Evolutionary conservation across 2,113 vertebrate genomes (phyloP).

Genomic region (Syngnathus typhle): DNA sequence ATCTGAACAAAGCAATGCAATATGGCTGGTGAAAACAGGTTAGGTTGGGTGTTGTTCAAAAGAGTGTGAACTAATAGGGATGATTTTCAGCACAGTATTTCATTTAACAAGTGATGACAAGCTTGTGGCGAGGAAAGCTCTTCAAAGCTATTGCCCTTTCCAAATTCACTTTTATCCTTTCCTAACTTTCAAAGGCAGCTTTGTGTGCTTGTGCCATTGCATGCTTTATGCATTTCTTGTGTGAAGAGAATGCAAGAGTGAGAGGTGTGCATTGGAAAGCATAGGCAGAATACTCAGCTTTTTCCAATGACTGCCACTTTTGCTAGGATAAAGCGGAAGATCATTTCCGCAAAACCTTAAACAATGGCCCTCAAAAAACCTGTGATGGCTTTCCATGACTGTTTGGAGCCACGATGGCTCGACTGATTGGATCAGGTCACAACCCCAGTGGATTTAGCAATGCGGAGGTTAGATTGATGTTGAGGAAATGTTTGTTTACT

Average conservation of each 20-base stretch:
- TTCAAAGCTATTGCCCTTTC: conserved; percentile 14
- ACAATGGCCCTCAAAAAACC: too few relatives aligned
- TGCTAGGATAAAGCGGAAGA: too few relatives aligned
- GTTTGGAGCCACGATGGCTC: too few relatives aligned
- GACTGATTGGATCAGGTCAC: too few relatives aligned
- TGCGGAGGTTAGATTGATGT: background rate
- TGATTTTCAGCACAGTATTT: too few relatives aligned
- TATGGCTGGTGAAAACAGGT: background rate
- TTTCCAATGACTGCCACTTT: conserved; percentile 24
- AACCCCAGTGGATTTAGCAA: too few relatives aligned
- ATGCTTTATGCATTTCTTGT: conserved; percentile 41
- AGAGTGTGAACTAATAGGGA: too few relatives aligned
- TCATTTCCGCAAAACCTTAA: too few relatives aligned
- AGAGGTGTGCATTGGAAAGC: conserved; percentile 13
- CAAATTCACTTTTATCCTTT: conserved; percentile 41
- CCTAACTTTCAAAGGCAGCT: conserved; percentile 21
- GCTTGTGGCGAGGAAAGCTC: conserved; percentile 8
- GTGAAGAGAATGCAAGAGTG: conserved; percentile 17
- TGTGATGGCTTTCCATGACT: too few relatives aligned
- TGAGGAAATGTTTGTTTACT: background rate
- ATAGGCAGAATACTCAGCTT: conserved; percentile 12
- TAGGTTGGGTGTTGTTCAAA: background rate
- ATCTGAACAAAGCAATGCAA: background rate
- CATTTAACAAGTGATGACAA: too few relatives aligned
- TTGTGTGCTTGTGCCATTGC: conserved; percentile 17